Evolutionary conservation across 2,888 invertebrate species (phyloP), one percentile per base, ranked within the genome.

Genomic region (Eupithecia subfuscata): DNA sequence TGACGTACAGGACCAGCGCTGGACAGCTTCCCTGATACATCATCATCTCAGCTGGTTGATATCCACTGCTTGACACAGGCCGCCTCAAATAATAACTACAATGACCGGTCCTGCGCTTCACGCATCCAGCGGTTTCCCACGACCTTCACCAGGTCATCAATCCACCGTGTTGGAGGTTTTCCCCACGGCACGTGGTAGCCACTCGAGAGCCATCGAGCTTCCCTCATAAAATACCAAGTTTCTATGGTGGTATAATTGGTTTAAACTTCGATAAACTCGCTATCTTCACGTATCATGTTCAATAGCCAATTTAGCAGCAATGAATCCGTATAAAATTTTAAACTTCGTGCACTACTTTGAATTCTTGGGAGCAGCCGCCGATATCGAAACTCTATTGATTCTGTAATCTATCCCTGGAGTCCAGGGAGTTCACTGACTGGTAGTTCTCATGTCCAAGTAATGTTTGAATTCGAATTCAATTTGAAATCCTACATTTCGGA

Each of bases 381-480:
- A 70, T 70, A 70, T 72, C 64, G 40, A 68, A 60, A 70, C 63
- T 64, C 60, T 71, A 71, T 70, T 70, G 70, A 43, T 63, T 60
- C 70, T 40, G 70, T 63, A 63, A 63, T 70, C 70, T 68, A 34
- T 52, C 56, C 70, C 70, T 12, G 22, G 70, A 70, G 65, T 63
- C 60, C 63, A 64, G 64, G 18, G 60, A 60, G 67, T 64, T 68
- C 25, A 45, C 70, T 72, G 75, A 71, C 71, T 70, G 60, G 71
- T 78, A 75, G 34, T 40, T 68, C 68, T 68, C 40, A 45, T 64
- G 43, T 43, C 64, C 64, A 77, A 79, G 81, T 79, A 80, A 71
- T 56, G 40, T 30, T 70, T 22, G 69, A 30, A 48, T 52, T 52
- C 18, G 56, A 18, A 63, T 63, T 68, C 68, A 37, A 67, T 64